A percentile compares a stretch with the other conserved stretches of the same genome.
These are phyloP conservation scores for Hormiphora californensis DNA, from an alignment of 37 sponge, comb jelly and placozoan genomes.

Conservation along the genomic window DNA sequence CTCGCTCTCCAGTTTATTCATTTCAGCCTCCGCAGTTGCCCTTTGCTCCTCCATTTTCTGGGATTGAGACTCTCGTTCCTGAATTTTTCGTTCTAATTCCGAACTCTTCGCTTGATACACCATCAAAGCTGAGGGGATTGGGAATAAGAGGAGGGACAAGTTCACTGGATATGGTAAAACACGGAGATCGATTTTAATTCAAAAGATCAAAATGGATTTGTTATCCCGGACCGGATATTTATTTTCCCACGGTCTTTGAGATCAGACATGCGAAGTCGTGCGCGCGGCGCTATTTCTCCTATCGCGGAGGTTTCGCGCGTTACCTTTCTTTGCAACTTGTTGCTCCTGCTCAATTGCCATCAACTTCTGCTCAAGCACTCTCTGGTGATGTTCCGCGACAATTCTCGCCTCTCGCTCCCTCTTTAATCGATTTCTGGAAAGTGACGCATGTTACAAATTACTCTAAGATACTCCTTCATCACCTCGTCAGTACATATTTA, in stretches of 20 bases:
- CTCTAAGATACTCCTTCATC: no score
- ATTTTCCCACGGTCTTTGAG: no score
- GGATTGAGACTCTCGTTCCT: background rate
- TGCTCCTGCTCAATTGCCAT: conserved; percentile 33
- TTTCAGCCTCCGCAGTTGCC: background rate
- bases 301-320: no score
- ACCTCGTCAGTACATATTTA: no score
- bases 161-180: no score
- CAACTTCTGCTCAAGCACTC: conserved; percentile 6
- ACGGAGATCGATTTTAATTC: no score
- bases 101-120: conserved; percentile 31
- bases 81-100: conserved; percentile 6
- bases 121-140: background rate
- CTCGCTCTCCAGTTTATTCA: background rate
- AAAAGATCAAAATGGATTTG: no score
- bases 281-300: no score
- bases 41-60: background rate
- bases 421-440: background rate
- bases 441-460: no score
- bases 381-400: conserved; percentile 4
- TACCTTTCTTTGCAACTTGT: conserved; percentile 11
- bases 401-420: conserved; percentile 32
- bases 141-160: no score
- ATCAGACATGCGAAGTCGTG: no score
- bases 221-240: no score